phyloP scores from a whole-genome alignment of 1,140 invertebrate genomes.

The Drosophila aff. region DNA sequence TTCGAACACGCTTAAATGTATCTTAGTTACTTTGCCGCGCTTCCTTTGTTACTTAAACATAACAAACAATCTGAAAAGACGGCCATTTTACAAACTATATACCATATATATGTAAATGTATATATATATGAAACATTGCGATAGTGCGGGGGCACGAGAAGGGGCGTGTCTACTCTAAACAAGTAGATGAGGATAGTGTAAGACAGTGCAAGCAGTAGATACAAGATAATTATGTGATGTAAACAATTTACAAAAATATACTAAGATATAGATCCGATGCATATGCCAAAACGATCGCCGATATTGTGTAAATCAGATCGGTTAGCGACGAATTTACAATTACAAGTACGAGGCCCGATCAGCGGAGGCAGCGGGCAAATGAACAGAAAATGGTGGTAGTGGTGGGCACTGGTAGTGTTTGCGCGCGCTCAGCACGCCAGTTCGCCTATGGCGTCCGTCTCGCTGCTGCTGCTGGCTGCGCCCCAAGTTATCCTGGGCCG shows the following conservation, averaged over 20 bases:
- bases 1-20: conserved; percentile 33
- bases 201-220: conserved; percentile 12
- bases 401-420: conserved; percentile 28
- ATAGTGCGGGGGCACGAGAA: conserved; percentile 43
- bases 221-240: conserved; percentile 37
- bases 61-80: conserved; percentile 30
- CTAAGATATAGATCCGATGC: conserved; percentile 35
- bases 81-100: conserved; percentile 29
- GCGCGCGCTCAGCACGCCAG: conserved; percentile 64
- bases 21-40: conserved; percentile 33
- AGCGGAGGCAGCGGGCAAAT: conserved; percentile 34
- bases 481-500: conserved; percentile 51
- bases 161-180: conserved; percentile 16
- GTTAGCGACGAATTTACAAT: conserved; percentile 64
- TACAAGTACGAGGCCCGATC: conserved; percentile 51
- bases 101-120: background rate
- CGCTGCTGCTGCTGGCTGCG: conserved; percentile 44
- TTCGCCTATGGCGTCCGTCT: conserved; percentile 45
- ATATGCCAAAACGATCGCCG: conserved; percentile 20
- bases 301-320: conserved; percentile 12
- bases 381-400: conserved; percentile 64
- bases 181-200: conserved; percentile 11
- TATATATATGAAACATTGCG: conserved; percentile 15
- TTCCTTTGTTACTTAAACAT: conserved; percentile 36
- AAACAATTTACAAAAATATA: conserved; percentile 75